These are phyloP conservation scores for Mesaphorura yosii DNA, from an alignment of 1,140 invertebrate genomes.

Conservation along the genomic window DNA sequence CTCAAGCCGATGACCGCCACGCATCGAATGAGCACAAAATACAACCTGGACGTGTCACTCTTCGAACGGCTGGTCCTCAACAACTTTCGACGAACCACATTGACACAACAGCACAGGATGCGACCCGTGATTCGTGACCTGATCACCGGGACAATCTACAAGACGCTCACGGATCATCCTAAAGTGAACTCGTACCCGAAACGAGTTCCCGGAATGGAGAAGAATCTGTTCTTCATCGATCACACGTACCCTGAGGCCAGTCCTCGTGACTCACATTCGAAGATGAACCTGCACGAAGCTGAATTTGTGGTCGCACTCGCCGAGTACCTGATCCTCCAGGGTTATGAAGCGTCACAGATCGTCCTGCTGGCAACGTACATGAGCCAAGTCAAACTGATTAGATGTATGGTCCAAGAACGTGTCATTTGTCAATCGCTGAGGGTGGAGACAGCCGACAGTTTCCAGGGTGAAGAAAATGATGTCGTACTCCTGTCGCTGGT, in stretches of 20 bases:
- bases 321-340: slow-evolving; percentile 48
- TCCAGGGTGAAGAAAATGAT: slow-evolving; percentile 73
- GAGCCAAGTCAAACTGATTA: slow-evolving; percentile 37
- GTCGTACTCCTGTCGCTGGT: slow-evolving; percentile 74
- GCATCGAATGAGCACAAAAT: slow-evolving; percentile 46
- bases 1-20: slow-evolving; percentile 52
- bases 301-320: slow-evolving; percentile 43
- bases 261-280: background rate
- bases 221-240: slow-evolving; percentile 31
- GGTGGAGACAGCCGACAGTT: slow-evolving; percentile 65
- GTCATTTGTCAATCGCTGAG: slow-evolving; percentile 24
- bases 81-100: background rate
- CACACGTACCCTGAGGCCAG: slow-evolving; percentile 23
- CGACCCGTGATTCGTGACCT: slow-evolving; percentile 31
- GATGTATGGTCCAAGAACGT: background rate
- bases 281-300: slow-evolving; percentile 47
- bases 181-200: slow-evolving; percentile 22
- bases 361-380: slow-evolving; percentile 55
- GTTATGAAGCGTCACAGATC: slow-evolving; percentile 46
- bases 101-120: slow-evolving; percentile 30
- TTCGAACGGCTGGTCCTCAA: slow-evolving; percentile 34
- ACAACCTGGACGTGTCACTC: slow-evolving; percentile 54
- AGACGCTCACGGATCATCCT: slow-evolving; percentile 25
- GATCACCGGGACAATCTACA: slow-evolving; percentile 30
- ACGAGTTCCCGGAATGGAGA: slow-evolving; percentile 24